Evolutionary conservation across 2,797 vertebrate species (phyloP).

Genomic region (Sparus aurata): DNA sequence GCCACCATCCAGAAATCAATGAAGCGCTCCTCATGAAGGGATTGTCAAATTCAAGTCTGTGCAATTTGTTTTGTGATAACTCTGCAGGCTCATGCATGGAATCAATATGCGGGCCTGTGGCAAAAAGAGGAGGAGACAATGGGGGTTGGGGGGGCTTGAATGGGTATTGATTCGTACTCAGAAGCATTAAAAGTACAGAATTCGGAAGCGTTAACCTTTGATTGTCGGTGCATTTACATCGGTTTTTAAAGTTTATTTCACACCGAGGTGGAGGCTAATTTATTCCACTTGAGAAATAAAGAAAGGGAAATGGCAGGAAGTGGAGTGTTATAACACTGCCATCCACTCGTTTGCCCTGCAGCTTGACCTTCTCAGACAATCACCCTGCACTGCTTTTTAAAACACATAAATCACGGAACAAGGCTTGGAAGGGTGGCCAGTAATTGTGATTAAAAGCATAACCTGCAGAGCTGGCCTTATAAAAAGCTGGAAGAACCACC

Average conservation of each 20-base stretch:
- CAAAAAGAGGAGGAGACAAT: conserved; percentile 11
- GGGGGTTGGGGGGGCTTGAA: conserved; percentile 27
- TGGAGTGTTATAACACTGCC: conserved; percentile 31
- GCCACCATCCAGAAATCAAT: conserved; percentile 77
- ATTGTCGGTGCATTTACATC: conserved; percentile 26
- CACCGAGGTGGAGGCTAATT: conserved; percentile 12
- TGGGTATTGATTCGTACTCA: conserved; percentile 58
- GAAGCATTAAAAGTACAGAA: conserved; percentile 36
- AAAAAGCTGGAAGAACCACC: conserved; percentile 50
- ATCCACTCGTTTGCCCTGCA: conserved; percentile 45
- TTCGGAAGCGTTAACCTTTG: conserved; percentile 38
- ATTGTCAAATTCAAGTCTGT: conserved; percentile 78
- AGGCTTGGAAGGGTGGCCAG: conserved; percentile 43
- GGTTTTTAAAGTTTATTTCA: conserved; percentile 18
- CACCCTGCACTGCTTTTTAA: conserved; percentile 56
- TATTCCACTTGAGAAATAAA: conserved; percentile 1
- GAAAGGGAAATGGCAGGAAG: conserved; percentile 21
- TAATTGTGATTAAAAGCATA: conserved; percentile 73
- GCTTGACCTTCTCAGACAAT: conserved; percentile 68
- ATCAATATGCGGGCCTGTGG: conserved; percentile 69
- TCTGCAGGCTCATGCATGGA: conserved; percentile 71
- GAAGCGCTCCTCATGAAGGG: conserved; percentile 69
- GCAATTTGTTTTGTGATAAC: conserved; percentile 78
- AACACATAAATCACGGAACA: conserved; percentile 69
- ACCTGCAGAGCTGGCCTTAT: conserved; percentile 55